These are phyloP conservation scores for Onychomys arenicola DNA, from an alignment of 2,797 vertebrate genomes.

Conservation along the genomic window DNA sequence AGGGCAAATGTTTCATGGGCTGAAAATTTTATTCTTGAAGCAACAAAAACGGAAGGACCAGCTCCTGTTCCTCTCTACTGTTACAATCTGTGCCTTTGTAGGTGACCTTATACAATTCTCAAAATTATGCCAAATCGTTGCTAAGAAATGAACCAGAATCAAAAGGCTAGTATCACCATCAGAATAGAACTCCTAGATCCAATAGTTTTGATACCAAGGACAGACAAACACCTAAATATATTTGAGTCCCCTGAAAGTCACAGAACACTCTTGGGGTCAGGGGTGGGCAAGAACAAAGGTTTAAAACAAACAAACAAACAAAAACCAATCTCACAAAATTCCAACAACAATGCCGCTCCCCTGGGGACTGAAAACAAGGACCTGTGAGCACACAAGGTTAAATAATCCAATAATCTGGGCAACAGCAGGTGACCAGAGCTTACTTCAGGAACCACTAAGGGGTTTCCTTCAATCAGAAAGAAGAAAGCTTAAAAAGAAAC, in stretches of 20 bases:
- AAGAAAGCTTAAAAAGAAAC: not conserved
- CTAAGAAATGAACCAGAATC: not conserved
- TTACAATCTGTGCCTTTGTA: not conserved
- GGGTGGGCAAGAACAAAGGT: not conserved
- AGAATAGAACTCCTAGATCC: not conserved
- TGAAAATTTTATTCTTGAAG: conserved; percentile 15
- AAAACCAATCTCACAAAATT: not conserved
- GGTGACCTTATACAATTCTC: not conserved
- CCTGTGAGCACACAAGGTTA: not conserved
- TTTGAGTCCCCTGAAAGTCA: not conserved
- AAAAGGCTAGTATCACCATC: not conserved
- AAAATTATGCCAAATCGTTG: not conserved
- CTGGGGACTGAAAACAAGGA: not conserved
- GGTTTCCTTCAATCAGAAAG: conserved; percentile 16
- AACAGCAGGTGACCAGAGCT: not conserved
- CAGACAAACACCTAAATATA: not conserved
- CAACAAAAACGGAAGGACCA: not conserved
- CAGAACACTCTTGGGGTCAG: not conserved
- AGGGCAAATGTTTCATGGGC: conserved; percentile 50
- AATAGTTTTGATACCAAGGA: not conserved
- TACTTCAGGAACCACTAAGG: not conserved
- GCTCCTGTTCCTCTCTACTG: not conserved
- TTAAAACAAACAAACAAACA: not conserved
- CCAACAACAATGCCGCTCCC: not conserved
- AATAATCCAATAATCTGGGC: accelerated